A percentile compares a stretch with the other conserved stretches of the same genome.
phyloP scores from a whole-genome alignment of 2,797 vertebrate genomes.

The Emydoidea blandingii region DNA sequence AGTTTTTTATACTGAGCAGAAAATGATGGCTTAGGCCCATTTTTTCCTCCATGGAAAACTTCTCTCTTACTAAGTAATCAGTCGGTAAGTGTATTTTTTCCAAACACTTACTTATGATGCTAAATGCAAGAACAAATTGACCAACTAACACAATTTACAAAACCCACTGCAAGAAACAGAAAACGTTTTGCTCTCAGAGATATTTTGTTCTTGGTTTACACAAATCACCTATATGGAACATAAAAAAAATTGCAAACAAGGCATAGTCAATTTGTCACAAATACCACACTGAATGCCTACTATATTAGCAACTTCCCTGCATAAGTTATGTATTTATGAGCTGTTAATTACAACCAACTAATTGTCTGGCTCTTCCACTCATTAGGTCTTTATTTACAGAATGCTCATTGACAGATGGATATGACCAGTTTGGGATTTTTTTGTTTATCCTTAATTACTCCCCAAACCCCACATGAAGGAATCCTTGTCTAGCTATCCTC shows the following conservation, averaged over 20 bases:
- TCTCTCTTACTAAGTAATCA: neutral
- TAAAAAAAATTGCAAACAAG: neutral
- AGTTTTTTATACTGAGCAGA: neutral
- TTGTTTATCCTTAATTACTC: neutral
- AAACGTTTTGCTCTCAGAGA: neutral
- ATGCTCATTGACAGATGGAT: neutral
- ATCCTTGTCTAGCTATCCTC: neutral
- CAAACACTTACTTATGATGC: neutral
- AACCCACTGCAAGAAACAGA: neutral
- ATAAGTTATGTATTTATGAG: neutral
- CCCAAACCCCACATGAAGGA: neutral
- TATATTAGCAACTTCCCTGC: neutral
- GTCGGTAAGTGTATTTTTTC: neutral
- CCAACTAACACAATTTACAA: neutral
- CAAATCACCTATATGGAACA: neutral
- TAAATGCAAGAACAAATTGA: neutral
- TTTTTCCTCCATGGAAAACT: neutral
- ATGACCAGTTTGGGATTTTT: neutral
- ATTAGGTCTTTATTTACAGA: conserved; percentile 4
- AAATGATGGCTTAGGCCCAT: rapidly evolving
- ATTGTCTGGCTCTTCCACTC: neutral
- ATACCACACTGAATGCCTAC: neutral
- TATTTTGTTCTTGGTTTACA: neutral
- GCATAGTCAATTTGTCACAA: neutral
- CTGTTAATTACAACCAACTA: conserved; percentile 18